A percentile compares a stretch with the other conserved stretches of the same genome.
Conservation (phyloP, 2,888 invertebrate genomes). For the Matsumyia berberina region DNA sequence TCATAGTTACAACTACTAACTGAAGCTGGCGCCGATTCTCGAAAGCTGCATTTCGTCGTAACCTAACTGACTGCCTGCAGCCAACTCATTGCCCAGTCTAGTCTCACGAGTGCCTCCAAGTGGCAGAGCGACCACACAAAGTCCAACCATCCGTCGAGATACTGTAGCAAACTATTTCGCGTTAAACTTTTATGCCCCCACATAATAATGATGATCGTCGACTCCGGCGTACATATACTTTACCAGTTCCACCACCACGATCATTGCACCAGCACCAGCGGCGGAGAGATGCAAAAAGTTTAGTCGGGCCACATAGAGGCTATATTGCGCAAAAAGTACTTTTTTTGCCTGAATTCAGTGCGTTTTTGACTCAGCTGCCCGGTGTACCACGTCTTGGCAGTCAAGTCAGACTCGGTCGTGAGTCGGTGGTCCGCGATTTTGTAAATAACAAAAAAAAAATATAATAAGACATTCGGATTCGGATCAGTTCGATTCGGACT, state of each 20-base stretch:
- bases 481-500: slow-evolving; percentile 71
- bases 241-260: slow-evolving; percentile 43
- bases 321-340: slow-evolving; percentile 66
- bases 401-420: slow-evolving; percentile 32
- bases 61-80: neutral
- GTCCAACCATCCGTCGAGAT: slow-evolving; percentile 19
- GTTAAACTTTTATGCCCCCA: slow-evolving; percentile 38
- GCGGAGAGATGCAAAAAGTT: slow-evolving; percentile 63
- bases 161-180: slow-evolving; percentile 10
- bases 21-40: slow-evolving; percentile 21
- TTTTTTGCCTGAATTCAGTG: slow-evolving; percentile 54
- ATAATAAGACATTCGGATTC: too few species aligned
- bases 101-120: slow-evolving; percentile 13
- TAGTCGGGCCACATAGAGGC: slow-evolving; percentile 37
- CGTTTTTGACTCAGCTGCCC: slow-evolving; percentile 67
- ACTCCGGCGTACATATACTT: slow-evolving; percentile 34
- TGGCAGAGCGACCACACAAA: neutral
- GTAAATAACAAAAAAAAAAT: slow-evolving; percentile 58
- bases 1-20: slow-evolving; percentile 7
- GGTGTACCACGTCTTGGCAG: slow-evolving; percentile 38
- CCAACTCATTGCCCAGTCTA: neutral
- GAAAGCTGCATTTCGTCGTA: slow-evolving; percentile 22
- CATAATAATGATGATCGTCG: slow-evolving; percentile 49
- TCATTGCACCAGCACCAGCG: slow-evolving; percentile 37
- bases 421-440: slow-evolving; percentile 31